Percentiles rank a stretch among this genome's conserved stretches.
These are phyloP conservation scores for Neuroterus valhalla DNA, from an alignment of 1,140 invertebrate genomes.

Conservation along the genomic window DNA sequence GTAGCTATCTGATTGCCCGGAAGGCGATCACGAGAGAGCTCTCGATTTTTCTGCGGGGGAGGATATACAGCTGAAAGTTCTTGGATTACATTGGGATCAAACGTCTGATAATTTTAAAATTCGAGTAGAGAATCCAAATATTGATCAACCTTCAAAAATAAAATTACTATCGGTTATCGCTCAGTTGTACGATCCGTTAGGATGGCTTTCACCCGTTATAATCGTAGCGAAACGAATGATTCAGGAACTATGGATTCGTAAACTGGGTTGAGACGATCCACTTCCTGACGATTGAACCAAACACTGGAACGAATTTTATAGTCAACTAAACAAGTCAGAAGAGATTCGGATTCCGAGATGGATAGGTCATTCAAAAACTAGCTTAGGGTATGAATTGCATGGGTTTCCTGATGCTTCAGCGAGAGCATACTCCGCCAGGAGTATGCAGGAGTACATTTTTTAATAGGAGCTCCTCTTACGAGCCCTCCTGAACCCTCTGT, in stretches of 20 bases:
- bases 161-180: neutral
- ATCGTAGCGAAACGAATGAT: neutral
- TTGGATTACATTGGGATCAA: neutral
- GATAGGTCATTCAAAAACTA: no score
- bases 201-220: neutral
- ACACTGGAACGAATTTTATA: neutral
- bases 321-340: no score
- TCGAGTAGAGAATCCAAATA: neutral
- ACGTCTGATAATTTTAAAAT: neutral
- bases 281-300: neutral
- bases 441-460: no score
- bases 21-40: neutral
- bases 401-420: no score
- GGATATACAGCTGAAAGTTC: neutral
- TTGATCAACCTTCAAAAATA: neutral
- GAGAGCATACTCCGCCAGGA: no score
- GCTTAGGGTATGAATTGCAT: no score
- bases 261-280: neutral
- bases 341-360: no score
- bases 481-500: no score
- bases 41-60: neutral
- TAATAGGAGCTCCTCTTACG: no score
- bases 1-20: neutral
- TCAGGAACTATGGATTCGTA: neutral
- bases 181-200: neutral